These are phyloP conservation scores for Drosophila quadrilineata DNA, from an alignment of 1,140 invertebrate genomes.

Conservation along the genomic window DNA sequence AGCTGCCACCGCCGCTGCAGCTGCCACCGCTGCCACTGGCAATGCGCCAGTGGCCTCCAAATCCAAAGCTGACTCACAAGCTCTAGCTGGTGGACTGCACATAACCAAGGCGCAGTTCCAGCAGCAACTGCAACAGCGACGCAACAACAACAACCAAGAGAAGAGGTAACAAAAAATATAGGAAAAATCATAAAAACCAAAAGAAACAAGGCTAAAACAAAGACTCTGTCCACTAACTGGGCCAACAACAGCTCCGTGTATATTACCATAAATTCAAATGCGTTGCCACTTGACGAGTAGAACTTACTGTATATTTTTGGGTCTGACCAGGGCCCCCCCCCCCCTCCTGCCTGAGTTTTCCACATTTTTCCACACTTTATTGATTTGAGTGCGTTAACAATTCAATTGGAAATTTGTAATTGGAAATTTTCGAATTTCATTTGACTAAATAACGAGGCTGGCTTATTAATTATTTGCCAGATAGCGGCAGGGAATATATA, in stretches of 20 bases:
- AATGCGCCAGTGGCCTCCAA: slow-evolving; percentile 46
- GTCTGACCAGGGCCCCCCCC: neutral
- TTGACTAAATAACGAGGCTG: no score
- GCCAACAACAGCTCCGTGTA: slow-evolving; percentile 21
- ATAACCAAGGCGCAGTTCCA: slow-evolving; percentile 78
- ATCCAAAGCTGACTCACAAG: slow-evolving; percentile 43
- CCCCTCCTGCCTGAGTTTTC: no score
- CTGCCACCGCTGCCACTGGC: slow-evolving; percentile 31
- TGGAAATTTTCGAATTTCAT: slow-evolving; percentile 6
- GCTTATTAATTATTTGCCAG: no score
- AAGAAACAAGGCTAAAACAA: neutral
- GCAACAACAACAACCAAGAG: slow-evolving; percentile 45
- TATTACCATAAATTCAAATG: slow-evolving; percentile 70
- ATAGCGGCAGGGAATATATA: no score
- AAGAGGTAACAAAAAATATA: slow-evolving; percentile 63
- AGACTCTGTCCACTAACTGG: slow-evolving; percentile 29
- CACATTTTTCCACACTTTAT: no score
- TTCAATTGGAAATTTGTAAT: slow-evolving; percentile 48
- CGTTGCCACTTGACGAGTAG: slow-evolving; percentile 14
- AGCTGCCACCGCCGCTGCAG: slow-evolving; percentile 38
- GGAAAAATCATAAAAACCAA: neutral
- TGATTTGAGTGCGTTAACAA: slow-evolving; percentile 60
- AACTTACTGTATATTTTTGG: slow-evolving; percentile 18
- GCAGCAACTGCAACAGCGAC: slow-evolving; percentile 70
- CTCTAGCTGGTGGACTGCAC: slow-evolving; percentile 61